phyloP scores from a whole-genome alignment of 2,113 vertebrate genomes.

The Labeo rohita region DNA sequence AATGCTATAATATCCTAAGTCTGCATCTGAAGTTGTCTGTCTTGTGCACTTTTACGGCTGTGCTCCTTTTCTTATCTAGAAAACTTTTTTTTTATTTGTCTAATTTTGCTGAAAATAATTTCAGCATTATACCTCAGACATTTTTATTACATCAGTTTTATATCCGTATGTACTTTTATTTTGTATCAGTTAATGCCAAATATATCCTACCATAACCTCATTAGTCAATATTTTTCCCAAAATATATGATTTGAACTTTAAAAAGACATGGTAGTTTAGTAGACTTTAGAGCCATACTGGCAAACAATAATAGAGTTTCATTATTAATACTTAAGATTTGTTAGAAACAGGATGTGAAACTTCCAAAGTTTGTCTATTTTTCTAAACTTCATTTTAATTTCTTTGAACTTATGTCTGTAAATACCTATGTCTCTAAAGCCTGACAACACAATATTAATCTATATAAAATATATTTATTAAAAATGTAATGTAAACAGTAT shows the following conservation, averaged over 20 bases:
- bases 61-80: background rate
- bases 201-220: background rate
- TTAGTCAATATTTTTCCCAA: background rate
- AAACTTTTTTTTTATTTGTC: background rate
- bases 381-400: conserved; percentile 19
- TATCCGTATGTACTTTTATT: background rate
- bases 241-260: background rate
- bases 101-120: conserved; percentile 10
- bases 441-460: conserved; percentile 14
- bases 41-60: conserved; percentile 4
- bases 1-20: conserved; percentile 33
- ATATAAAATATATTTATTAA: conserved; percentile 40
- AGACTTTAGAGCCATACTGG: background rate
- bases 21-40: conserved; percentile 37
- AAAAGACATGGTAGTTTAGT: background rate
- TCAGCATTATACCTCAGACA: conserved; percentile 21
- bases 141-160: background rate
- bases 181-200: conserved; percentile 10
- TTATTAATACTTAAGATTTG: conserved; percentile 28
- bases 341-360: background rate
- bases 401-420: conserved; percentile 30
- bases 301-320: conserved; percentile 24
- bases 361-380: conserved; percentile 38
- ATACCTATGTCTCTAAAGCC: conserved; percentile 15
- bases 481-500: conserved; percentile 28